Conservation (phyloP, 1,140 invertebrate species). For the Psix sp. region DNA sequence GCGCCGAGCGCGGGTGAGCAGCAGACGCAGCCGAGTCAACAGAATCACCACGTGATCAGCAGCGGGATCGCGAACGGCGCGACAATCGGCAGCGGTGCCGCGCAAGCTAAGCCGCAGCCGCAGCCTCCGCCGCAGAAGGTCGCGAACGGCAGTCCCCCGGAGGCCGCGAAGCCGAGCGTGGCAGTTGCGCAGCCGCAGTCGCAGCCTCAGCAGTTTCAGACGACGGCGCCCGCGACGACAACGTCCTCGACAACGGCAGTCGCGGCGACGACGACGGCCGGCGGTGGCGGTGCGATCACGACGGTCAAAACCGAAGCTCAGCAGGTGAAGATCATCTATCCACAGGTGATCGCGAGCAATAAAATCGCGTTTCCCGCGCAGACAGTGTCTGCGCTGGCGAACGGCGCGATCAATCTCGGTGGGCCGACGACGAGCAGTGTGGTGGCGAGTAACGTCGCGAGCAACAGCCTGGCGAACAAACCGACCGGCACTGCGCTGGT, state of each 20-base stretch:
- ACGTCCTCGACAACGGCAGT: neutral
- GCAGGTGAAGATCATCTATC: slow-evolving; percentile 56
- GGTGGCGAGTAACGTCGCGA: slow-evolving; percentile 63
- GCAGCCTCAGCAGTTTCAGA: neutral
- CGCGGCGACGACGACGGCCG: neutral
- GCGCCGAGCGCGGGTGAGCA: slow-evolving; percentile 79
- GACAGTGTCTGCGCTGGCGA: slow-evolving; percentile 77
- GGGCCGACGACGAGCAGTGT: slow-evolving; percentile 64
- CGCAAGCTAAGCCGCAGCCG: slow-evolving; percentile 74
- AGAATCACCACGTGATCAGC: slow-evolving; percentile 79
- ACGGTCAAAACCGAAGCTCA: slow-evolving; percentile 1
- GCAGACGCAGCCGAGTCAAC: slow-evolving; percentile 78
- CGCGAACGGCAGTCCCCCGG: slow-evolving; percentile 78
- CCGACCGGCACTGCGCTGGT: slow-evolving; percentile 82
- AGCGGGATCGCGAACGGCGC: slow-evolving; percentile 81
- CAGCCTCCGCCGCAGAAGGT: slow-evolving; percentile 78
- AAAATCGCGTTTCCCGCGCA: slow-evolving; percentile 75
- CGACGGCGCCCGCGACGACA: no score
- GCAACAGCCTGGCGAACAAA: slow-evolving; percentile 76
- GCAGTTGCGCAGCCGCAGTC: slow-evolving; percentile 37
- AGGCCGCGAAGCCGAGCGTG: slow-evolving; percentile 70
- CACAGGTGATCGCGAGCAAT: slow-evolving; percentile 71
- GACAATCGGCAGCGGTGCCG: slow-evolving; percentile 69
- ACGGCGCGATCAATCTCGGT: slow-evolving; percentile 70
- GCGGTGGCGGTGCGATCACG: no score